Evolutionary conservation across 2,113 vertebrate species (phyloP).

Genomic region (Syrmaticus mikado): DNA sequence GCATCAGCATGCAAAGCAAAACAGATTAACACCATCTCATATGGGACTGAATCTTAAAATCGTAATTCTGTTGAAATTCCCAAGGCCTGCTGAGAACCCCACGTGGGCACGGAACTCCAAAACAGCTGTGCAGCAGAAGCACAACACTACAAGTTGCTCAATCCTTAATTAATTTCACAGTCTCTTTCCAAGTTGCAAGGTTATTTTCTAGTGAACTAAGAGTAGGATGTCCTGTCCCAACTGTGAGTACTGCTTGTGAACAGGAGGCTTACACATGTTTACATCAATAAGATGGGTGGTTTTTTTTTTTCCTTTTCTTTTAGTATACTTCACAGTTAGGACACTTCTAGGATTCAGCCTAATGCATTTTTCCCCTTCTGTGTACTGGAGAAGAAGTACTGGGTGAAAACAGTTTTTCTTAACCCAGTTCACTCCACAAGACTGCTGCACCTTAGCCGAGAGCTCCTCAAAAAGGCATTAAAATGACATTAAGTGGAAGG

Average conservation of each 20-base stretch:
- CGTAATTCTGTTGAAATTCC: not conserved
- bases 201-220: not conserved
- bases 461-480: not conserved
- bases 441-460: not conserved
- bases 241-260: not conserved
- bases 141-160: not conserved
- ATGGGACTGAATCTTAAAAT: not conserved
- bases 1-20: not conserved
- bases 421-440: not conserved
- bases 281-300: not conserved
- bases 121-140: not conserved
- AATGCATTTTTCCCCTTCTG: not conserved
- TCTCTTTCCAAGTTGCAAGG: not conserved
- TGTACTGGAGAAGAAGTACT: not conserved
- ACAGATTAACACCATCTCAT: not conserved
- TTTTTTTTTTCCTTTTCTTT: not conserved
- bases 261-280: not conserved
- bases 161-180: not conserved
- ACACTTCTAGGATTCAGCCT: not conserved
- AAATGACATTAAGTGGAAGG: not conserved
- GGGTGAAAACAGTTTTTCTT: not conserved
- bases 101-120: not conserved
- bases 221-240: not conserved
- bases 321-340: not conserved
- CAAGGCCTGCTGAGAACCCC: not conserved